These are phyloP conservation scores for Pseudococcus longispinus DNA, from an alignment of 2,888 invertebrate genomes.

Conservation along the genomic window DNA sequence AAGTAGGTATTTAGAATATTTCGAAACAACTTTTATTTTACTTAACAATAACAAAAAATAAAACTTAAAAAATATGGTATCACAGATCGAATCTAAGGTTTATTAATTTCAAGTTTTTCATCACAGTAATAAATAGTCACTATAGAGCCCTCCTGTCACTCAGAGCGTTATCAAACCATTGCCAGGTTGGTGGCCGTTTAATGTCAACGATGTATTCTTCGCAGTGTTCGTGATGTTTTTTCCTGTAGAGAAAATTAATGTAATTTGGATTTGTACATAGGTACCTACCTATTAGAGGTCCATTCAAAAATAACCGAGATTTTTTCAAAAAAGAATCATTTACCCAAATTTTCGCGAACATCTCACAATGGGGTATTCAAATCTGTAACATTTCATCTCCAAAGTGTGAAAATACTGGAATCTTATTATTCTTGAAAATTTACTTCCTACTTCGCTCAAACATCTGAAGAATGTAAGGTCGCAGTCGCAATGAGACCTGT, in stretches of 20 bases:
- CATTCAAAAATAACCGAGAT: too few relatives aligned
- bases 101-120: neutral
- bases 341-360: neutral
- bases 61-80: neutral
- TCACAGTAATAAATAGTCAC: neutral
- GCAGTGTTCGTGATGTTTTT: neutral
- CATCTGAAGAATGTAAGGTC: slow-evolving; percentile 42
- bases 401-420: slow-evolving; percentile 23
- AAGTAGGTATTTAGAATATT: neutral
- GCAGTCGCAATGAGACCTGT: slow-evolving; percentile 43
- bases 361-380: slow-evolving; percentile 29
- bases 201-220: slow-evolving; percentile 36
- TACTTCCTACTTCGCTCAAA: neutral
- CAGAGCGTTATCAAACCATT: slow-evolving; percentile 40
- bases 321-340: neutral
- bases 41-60: neutral
- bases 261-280: neutral
- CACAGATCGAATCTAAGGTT: neutral
- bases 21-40: neutral
- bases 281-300: too few relatives aligned
- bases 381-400: slow-evolving; percentile 23
- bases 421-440: slow-evolving; percentile 34
- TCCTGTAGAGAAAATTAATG: neutral
- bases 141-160: neutral
- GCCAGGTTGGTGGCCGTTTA: neutral